Evolutionary conservation across 2,888 invertebrate species (phyloP).

Genomic region (Lithophane socia): DNA sequence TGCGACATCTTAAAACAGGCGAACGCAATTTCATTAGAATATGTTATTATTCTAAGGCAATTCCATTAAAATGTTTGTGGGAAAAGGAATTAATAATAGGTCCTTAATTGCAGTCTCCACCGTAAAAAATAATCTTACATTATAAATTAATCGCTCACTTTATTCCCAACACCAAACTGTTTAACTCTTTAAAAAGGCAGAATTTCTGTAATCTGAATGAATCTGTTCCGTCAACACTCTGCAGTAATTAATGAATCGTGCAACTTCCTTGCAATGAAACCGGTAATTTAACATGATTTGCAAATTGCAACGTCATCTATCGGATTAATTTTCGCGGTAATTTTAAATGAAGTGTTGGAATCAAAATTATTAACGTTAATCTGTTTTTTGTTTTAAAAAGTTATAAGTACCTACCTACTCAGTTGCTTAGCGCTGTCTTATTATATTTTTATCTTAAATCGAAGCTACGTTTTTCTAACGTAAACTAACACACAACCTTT

Average conservation of each 20-base stretch:
- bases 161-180: not conserved
- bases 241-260: constrained; percentile 44
- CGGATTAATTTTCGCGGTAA: constrained; percentile 9
- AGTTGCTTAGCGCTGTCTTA: not conserved
- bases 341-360: constrained; percentile 11
- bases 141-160: not conserved
- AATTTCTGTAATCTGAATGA: not conserved
- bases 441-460: no score
- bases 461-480: not conserved
- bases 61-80: not conserved
- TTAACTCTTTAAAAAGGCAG: not conserved
- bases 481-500: no score
- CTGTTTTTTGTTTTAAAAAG: not conserved
- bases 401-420: not conserved
- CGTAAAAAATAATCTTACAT: not conserved
- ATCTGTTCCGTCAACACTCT: constrained; percentile 23
- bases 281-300: constrained; percentile 42
- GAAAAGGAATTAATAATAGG: not conserved
- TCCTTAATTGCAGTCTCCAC: not conserved
- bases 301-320: constrained; percentile 18
- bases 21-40: not conserved
- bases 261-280: constrained; percentile 28
- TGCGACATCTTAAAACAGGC: not conserved
- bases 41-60: not conserved
- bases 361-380: not conserved